Evolutionary conservation across 2,888 invertebrate species (phyloP).

Genomic region (Orthosia incerta): DNA sequence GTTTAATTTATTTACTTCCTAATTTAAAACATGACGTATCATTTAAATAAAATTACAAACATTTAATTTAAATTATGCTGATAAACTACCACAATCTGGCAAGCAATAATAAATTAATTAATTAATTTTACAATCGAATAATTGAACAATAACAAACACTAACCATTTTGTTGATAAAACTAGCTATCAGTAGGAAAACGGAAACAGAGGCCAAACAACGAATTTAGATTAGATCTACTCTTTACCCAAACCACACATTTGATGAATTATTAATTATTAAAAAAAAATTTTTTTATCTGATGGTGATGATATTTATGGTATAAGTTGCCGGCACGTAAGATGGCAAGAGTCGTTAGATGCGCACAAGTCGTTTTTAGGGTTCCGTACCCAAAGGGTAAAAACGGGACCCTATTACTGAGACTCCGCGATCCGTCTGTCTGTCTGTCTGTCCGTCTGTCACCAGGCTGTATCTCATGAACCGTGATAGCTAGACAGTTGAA

Average conservation of each 20-base stretch:
- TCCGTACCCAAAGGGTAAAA: too few relatives aligned
- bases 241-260: background rate
- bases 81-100: constrained; percentile 5
- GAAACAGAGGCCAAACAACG: constrained; percentile 17
- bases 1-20: background rate
- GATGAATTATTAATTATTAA: background rate
- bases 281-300: too few relatives aligned
- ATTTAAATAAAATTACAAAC: too few relatives aligned
- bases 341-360: too few relatives aligned
- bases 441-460: too few relatives aligned
- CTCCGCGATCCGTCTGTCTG: too few relatives aligned
- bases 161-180: constrained; percentile 45
- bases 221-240: constrained; percentile 12
- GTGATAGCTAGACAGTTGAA: too few relatives aligned
- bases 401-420: too few relatives aligned
- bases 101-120: constrained; percentile 9
- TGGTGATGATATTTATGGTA: too few relatives aligned
- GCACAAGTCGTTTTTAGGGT: too few relatives aligned
- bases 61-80: background rate
- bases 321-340: too few relatives aligned
- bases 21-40: background rate
- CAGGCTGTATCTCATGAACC: too few relatives aligned
- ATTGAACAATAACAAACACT: constrained; percentile 29
- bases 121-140: constrained; percentile 22
- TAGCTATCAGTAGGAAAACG: constrained; percentile 29